Evolutionary conservation across 2,113 vertebrate species (phyloP).

Genomic region (Myiagra hebetior): DNA sequence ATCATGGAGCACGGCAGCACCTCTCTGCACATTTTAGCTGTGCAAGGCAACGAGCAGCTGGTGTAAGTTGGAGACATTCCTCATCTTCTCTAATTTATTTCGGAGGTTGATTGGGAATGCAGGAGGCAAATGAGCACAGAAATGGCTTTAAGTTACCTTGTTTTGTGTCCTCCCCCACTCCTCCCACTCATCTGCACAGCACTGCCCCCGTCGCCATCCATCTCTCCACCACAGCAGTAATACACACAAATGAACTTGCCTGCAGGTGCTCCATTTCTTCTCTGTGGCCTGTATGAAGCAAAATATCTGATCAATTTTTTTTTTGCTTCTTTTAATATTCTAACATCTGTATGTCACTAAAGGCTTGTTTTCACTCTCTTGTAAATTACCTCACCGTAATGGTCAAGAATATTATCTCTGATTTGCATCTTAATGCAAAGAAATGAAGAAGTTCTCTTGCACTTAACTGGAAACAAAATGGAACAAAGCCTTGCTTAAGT

Average conservation of each 20-base stretch:
- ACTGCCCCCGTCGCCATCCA: not conserved
- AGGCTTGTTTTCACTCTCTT: not conserved
- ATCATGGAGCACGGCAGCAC: not conserved
- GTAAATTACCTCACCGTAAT: not conserved
- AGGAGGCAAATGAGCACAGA: not conserved
- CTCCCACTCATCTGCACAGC: slow-evolving; percentile 36
- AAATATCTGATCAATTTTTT: not conserved
- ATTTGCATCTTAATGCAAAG: not conserved
- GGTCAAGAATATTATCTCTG: not conserved
- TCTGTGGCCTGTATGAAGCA: not conserved
- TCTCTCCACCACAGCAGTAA: not conserved
- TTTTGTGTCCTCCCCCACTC: not conserved
- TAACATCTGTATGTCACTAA: not conserved
- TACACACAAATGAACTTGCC: not conserved
- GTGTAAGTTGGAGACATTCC: not conserved
- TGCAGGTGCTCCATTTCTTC: not conserved
- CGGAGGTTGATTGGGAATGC: not conserved
- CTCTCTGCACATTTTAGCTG: not conserved
- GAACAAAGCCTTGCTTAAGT: not conserved
- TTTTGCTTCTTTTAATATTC: not conserved
- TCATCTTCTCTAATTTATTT: slow-evolving; percentile 8
- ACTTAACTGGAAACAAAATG: not conserved
- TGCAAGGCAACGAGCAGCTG: not conserved
- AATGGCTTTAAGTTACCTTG: not conserved
- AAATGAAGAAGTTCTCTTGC: not conserved